Percentiles rank a stretch among this genome's conserved stretches.
Conservation (phyloP, 1,140 invertebrate species). For the Venustaconcha ellipsiformis region DNA sequence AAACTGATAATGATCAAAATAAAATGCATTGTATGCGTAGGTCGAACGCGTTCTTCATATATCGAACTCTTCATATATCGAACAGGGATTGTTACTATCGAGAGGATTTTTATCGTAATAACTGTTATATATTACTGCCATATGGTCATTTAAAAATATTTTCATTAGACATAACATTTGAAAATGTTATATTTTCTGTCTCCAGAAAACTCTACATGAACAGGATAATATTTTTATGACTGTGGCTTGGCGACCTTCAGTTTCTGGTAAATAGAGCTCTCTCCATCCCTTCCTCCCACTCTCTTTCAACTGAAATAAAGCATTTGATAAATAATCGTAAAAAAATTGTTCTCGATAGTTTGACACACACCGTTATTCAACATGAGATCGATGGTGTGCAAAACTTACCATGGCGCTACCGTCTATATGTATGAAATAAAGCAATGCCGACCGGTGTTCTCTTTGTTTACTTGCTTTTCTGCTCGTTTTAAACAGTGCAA, state of each 20-base stretch:
- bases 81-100: neutral
- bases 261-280: slow-evolving; percentile 34
- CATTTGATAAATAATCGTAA: too few species aligned
- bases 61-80: neutral
- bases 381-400: too few species aligned
- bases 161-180: neutral
- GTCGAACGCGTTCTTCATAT: neutral
- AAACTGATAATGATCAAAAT: too few species aligned
- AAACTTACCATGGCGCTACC: too few species aligned
- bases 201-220: slow-evolving; percentile 6
- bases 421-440: too few species aligned
- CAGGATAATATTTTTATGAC: slow-evolving; percentile 40
- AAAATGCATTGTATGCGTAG: neutral
- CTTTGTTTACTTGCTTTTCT: too few species aligned
- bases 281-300: too few species aligned
- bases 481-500: too few species aligned
- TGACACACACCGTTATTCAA: too few species aligned
- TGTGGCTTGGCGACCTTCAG: slow-evolving; percentile 49
- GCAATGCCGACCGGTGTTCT: too few species aligned
- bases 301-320: too few species aligned
- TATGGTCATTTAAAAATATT: neutral
- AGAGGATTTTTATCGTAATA: neutral
- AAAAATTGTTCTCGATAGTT: too few species aligned
- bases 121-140: neutral
- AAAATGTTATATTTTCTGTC: neutral